These are phyloP conservation scores for Homarus gammarus DNA, from an alignment of 2,888 invertebrate genomes.

Conservation along the genomic window DNA sequence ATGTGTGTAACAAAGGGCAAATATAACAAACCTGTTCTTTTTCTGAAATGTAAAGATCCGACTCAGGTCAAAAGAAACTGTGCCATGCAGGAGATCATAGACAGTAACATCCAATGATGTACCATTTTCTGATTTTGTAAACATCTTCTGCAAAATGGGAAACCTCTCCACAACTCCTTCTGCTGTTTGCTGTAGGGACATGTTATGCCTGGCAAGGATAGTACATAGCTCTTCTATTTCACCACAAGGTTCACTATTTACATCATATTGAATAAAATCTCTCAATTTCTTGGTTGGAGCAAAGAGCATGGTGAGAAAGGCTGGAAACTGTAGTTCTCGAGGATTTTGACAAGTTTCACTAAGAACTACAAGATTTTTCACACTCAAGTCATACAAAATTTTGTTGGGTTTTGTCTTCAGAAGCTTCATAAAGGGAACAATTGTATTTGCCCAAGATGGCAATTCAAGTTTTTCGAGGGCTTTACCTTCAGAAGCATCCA, in stretches of 20 bases:
- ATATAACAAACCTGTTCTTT: conserved; percentile 52
- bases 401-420: conserved; percentile 27
- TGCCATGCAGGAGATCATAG: conserved; percentile 63
- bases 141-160: conserved; percentile 50
- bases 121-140: neutral
- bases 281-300: conserved; percentile 41
- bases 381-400: conserved; percentile 39
- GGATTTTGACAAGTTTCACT: conserved; percentile 29
- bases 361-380: conserved; percentile 48
- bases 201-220: conserved; percentile 33
- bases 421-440: conserved; percentile 49
- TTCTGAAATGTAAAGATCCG: conserved; percentile 63
- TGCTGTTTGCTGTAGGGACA: conserved; percentile 37
- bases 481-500: neutral
- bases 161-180: conserved; percentile 19
- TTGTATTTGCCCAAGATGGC: conserved; percentile 44
- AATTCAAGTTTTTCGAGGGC: neutral
- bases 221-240: conserved; percentile 24
- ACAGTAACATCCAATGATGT: conserved; percentile 52
- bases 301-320: conserved; percentile 68
- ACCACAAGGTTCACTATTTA: neutral
- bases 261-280: conserved; percentile 28
- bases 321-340: conserved; percentile 42
- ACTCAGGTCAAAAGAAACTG: conserved; percentile 57
- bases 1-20: too few relatives aligned